Evolutionary conservation across 2,113 vertebrate genomes (phyloP).

Genomic region (Charadrius vociferus): DNA sequence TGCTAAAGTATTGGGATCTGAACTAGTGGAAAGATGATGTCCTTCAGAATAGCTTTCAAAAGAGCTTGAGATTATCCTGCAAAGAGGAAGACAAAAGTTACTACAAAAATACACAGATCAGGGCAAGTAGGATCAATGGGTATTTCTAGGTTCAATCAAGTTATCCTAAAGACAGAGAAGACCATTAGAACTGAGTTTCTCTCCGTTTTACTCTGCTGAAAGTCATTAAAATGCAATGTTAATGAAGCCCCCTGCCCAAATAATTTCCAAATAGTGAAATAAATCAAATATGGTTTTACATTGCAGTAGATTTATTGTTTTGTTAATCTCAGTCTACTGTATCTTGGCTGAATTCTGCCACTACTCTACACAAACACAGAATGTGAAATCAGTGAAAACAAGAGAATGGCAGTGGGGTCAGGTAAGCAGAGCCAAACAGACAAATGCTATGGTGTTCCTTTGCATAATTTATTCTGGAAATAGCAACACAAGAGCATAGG

Average conservation of each 20-base stretch:
- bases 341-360: background rate
- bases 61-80: conserved; percentile 83
- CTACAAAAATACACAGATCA: background rate
- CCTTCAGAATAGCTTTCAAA: conserved; percentile 80
- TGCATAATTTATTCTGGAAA: background rate
- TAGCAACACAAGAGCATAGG: background rate
- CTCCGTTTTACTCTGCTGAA: background rate
- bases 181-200: background rate
- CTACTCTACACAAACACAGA: background rate
- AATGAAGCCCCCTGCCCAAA: background rate
- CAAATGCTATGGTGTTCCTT: background rate
- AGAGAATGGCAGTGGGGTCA: background rate
- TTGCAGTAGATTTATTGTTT: background rate
- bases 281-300: background rate
- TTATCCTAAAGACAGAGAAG: background rate
- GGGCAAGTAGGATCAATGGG: background rate
- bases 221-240: background rate
- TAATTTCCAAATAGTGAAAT: background rate
- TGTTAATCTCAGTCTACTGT: background rate
- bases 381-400: background rate
- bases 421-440: background rate
- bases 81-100: conserved; percentile 2
- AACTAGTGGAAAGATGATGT: conserved; percentile 75
- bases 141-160: background rate
- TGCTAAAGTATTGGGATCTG: conserved; percentile 74